Percentiles rank a stretch among this genome's conserved stretches.
These are phyloP conservation scores for Suncus etruscus DNA, from an alignment of 2,113 vertebrate genomes.

Conservation along the genomic window DNA sequence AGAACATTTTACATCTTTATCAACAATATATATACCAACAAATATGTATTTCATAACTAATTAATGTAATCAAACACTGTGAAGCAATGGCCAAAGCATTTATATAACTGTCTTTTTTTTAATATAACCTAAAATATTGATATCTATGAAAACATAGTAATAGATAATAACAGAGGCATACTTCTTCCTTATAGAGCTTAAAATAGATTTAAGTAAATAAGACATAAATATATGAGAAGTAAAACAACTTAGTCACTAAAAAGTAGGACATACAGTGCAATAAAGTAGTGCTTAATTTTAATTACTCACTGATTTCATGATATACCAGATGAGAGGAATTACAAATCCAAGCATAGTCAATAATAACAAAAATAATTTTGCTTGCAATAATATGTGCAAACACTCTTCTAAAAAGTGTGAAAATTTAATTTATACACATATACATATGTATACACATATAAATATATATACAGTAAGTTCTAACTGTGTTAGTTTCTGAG, in stretches of 20 bases:
- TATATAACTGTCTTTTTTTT: neutral
- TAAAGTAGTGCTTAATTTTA: neutral
- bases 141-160: constrained; percentile 15
- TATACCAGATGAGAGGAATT: neutral
- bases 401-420: neutral
- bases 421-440: neutral
- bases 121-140: neutral
- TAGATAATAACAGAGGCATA: neutral
- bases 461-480: too few relatives aligned
- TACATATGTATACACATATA: neutral
- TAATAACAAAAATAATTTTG: neutral
- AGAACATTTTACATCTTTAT: constrained; percentile 29
- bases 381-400: neutral
- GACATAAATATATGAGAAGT: neutral
- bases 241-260: constrained; percentile 50
- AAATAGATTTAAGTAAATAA: neutral
- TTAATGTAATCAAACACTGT: neutral
- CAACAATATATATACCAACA: constrained; percentile 12
- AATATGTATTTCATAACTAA: neutral
- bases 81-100: neutral
- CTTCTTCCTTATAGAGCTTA: constrained; percentile 40
- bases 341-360: constrained; percentile 2
- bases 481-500: neutral
- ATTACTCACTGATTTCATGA: neutral
- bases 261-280: neutral